Evolutionary conservation across 1,140 invertebrate species (phyloP), one percentile per base, ranked within the genome.

Genomic region (Xylocopa sonorina): DNA sequence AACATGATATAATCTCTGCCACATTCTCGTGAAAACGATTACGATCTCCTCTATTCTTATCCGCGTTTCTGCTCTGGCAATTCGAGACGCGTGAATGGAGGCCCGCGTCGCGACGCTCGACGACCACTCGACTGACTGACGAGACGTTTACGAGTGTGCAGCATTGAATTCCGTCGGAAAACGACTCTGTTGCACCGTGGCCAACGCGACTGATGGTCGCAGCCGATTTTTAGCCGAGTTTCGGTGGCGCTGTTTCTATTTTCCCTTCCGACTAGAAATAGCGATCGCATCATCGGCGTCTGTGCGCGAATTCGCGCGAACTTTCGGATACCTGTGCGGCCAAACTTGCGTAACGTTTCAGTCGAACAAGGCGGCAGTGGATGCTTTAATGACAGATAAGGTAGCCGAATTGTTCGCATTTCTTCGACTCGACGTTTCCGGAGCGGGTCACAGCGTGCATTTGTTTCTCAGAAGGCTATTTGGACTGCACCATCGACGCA

Each of bases 81-180:
- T n/a, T n/a, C n/a, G n/a, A n/a, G n/a, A n/a, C n/a, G n/a, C n/a
- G n/a, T n/a, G n/a, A n/a, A n/a, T n/a, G n/a, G n/a, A n/a, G 5
- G 4, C 16, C 18, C 6, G 1, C 24, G 41, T 46, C 27, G 16
- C 43, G 74, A 77, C 76, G 73, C 43, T 51, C 51, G 83, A 66
- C 80, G 78, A 69, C 32, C 21, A 14, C n/a, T n/a, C n/a, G 3
- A 83, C 78, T 87, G 84, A 88, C 76, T 82, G 79, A 55, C 43
- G 53, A 4, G 55, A 62, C 38, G 58, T 83, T 60, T 64, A 43
- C 66, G 32, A 77, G 63, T 38, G 73, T 48, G 78, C 66, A 46
- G 41, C 34, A 48, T 80, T 76, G 76, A 72, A 84, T 63, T 85
- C 73, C 77, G 81, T 60, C 80, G 21, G 53, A 21, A 46, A 38